Evolutionary conservation across 2,888 invertebrate genomes (phyloP).

Genomic region (Leucophora obtusa): DNA sequence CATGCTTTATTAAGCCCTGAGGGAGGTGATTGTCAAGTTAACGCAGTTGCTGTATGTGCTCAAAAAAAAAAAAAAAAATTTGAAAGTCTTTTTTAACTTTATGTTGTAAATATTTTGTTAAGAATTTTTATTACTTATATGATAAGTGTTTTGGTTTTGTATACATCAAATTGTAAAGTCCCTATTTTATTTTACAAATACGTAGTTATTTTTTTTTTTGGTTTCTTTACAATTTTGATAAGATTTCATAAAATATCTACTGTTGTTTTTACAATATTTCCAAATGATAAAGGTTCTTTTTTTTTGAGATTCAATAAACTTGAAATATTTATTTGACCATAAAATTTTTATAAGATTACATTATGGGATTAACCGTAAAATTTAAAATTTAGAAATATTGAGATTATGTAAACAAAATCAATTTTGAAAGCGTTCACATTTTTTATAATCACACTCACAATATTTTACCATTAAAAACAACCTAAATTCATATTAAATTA

Average conservation of each 20-base stretch:
- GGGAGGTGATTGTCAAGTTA: conserved; percentile 73
- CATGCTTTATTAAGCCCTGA: conserved; percentile 66
- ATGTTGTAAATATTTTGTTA: not conserved
- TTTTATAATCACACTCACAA: too few species aligned
- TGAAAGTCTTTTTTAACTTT: not conserved
- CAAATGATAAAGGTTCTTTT: not conserved
- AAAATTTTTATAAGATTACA: too few species aligned
- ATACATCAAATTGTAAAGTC: not conserved
- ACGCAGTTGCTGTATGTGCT: conserved; percentile 48
- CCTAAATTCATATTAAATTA: too few species aligned
- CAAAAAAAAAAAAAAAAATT: not conserved
- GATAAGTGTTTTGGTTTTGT: not conserved
- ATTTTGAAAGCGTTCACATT: too few species aligned
- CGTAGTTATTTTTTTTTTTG: too few species aligned
- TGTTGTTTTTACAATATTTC: not conserved
- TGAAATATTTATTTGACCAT: too few species aligned
- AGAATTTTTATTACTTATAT: not conserved
- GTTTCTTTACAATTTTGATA: not conserved
- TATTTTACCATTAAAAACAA: too few species aligned
- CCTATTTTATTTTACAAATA: not conserved
- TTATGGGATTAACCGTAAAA: too few species aligned
- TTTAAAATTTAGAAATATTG: too few species aligned
- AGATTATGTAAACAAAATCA: too few species aligned
- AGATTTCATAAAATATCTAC: not conserved
- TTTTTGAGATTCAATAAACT: not conserved